Conservation (phyloP, 2,888 invertebrate genomes). For the Sminthurides aquaticus region DNA sequence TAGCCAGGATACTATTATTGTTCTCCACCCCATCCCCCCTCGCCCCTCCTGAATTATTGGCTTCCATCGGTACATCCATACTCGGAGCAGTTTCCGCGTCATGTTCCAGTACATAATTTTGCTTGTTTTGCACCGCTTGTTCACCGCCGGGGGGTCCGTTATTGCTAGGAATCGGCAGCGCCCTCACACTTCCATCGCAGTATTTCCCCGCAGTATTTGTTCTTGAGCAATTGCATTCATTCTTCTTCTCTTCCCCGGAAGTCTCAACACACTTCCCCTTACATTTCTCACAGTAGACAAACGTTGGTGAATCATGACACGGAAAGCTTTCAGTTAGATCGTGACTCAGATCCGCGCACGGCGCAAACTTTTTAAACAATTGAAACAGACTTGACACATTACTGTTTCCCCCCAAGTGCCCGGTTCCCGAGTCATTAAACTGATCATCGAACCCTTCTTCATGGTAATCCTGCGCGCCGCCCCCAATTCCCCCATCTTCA, state of each 20-base stretch:
- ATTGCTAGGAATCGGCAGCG: neutral
- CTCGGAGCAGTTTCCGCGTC: constrained; percentile 4
- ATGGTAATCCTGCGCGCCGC: neutral
- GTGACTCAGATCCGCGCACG: constrained; percentile 25
- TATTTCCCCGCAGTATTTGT: neutral
- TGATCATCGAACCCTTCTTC: neutral
- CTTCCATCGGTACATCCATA: neutral
- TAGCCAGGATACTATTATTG: neutral
- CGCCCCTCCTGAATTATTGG: no score
- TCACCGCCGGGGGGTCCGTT: no score
- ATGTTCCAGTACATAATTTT: neutral
- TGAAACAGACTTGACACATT: constrained; percentile 22
- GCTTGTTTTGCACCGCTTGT: no score
- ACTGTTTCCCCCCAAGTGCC: constrained; percentile 6
- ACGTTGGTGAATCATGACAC: constrained; percentile 32
- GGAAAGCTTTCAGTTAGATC: constrained; percentile 27
- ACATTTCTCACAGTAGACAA: constrained; percentile 35
- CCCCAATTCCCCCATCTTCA: neutral
- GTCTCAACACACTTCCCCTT: constrained; percentile 26
- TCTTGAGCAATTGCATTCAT: constrained; percentile 31
- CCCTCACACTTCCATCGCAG: constrained; percentile 5
- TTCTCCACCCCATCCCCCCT: no score
- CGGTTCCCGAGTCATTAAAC: neutral
- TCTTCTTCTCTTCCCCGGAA: constrained; percentile 10
- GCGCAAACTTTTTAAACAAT: constrained; percentile 23